These are phyloP conservation scores for Anniella stebbinsi DNA, from an alignment of 2,797 vertebrate genomes.

Conservation along the genomic window DNA sequence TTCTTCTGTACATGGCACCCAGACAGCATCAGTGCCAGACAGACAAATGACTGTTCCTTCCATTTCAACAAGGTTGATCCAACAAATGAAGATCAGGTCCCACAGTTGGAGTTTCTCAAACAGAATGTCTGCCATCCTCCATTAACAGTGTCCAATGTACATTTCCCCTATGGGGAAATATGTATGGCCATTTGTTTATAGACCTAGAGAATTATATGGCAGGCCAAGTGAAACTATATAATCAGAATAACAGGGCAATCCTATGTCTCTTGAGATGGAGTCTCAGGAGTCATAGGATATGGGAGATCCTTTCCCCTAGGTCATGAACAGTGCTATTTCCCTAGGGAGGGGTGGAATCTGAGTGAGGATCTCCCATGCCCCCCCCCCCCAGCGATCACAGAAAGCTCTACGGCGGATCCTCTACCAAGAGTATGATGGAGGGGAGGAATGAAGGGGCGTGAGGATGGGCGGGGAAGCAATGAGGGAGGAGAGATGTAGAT, in stretches of 20 bases:
- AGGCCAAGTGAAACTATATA: neutral
- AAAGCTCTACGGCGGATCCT: too few relatives aligned
- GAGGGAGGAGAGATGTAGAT: too few relatives aligned
- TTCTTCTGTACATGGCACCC: constrained; percentile 60
- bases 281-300: too few relatives aligned
- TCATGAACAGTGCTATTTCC: too few relatives aligned
- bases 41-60: constrained; percentile 61
- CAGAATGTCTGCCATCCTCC: neutral
- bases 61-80: constrained; percentile 51
- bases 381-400: too few relatives aligned
- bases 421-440: too few relatives aligned
- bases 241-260: neutral
- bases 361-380: too few relatives aligned
- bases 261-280: too few relatives aligned
- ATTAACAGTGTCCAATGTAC: neutral
- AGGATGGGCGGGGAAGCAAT: too few relatives aligned
- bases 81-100: constrained; percentile 31
- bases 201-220: neutral
- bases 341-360: too few relatives aligned
- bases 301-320: too few relatives aligned
- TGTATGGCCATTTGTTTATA: neutral
- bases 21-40: constrained; percentile 35
- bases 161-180: neutral
- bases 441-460: too few relatives aligned
- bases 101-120: constrained; percentile 36